phyloP scores from a whole-genome alignment of 2,113 vertebrate species.

The Coptodon bakossiorum region DNA sequence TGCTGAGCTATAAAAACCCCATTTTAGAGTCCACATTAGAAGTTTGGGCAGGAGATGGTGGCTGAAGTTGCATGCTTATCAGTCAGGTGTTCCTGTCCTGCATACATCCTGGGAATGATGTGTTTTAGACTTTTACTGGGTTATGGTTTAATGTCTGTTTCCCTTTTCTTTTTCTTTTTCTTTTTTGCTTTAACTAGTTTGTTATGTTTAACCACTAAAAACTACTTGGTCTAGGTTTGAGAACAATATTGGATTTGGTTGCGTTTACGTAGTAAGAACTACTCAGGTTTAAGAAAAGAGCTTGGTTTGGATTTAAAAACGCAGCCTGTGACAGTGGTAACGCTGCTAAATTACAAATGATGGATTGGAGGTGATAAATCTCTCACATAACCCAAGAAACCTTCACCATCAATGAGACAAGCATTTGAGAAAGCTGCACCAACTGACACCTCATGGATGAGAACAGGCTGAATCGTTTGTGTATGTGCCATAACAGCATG shows the following conservation, averaged over 20 bases:
- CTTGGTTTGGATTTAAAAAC: not conserved
- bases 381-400: not conserved
- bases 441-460: not conserved
- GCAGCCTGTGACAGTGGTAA: not conserved
- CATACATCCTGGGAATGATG: not conserved
- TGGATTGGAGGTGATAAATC: not conserved
- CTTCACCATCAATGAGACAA: not conserved
- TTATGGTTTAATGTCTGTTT: not conserved
- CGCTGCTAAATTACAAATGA: not conserved
- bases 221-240: not conserved
- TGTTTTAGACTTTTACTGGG: not conserved
- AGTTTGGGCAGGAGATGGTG: not conserved
- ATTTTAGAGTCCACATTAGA: not conserved
- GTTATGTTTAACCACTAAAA: not conserved
- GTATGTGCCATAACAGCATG: not conserved
- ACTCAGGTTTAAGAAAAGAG: not conserved
- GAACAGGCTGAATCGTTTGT: not conserved
- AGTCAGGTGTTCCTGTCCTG: not conserved
- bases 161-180: not conserved
- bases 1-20: rapidly evolving
- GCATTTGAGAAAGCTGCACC: not conserved
- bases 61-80: not conserved
- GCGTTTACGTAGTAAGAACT: rapidly evolving
- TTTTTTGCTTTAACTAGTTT: not conserved
- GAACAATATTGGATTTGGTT: not conserved